Base-by-base conservation (phyloP, 2,888 invertebrate species). In the Ceraclea dissimilis region DNA sequence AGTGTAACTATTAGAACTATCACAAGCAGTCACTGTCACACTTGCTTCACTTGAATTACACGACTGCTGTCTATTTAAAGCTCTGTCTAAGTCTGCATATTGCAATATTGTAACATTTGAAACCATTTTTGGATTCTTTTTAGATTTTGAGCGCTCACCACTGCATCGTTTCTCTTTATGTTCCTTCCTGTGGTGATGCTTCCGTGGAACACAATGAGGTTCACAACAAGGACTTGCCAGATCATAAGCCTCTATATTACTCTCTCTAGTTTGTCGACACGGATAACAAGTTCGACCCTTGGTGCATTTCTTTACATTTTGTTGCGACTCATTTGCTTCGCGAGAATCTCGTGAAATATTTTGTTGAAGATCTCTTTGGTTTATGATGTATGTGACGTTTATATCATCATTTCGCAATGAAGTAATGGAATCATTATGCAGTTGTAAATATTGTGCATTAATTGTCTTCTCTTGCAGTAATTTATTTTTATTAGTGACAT, bases 191-290 rank as follows among this genome's bases (percentile, higher is more conserved):
- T 19, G 34, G 8, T 17, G 20, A 34, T 17, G n/a, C 34, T 17
- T 51, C 20, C 83, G 83, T 2, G 91, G 90, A 50, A 91, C 89
- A 67, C 90, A 92, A 64, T 90, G 87, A 0, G 90, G 87, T 69
- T 90, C 89, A 69, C 91, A 91, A 67, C 91, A 91, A 0, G 90
- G 89, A 67, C 90, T 89, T 1, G 91, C 91, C 50, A 91, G 73
- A 68, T 91, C 91, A 64, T 92, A 92, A 2, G 90, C 91, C 68
- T 91, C 91, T 53, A 91, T 74, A 65, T 90, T 91, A 57, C 85
- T 86, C 64, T 89, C 90, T 56, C 76, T 73, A 34, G 81, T 76
- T 1, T 85, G 84, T 66, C 87, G 75, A 63, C 88, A 88, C 0
- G 88, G 86, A 65, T 85, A 82, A 66, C 88, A 88, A 11, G 84